Percentiles rank a stretch among this genome's conserved stretches.
phyloP scores from a whole-genome alignment of 2,888 invertebrate species.

The Protula sp. region DNA sequence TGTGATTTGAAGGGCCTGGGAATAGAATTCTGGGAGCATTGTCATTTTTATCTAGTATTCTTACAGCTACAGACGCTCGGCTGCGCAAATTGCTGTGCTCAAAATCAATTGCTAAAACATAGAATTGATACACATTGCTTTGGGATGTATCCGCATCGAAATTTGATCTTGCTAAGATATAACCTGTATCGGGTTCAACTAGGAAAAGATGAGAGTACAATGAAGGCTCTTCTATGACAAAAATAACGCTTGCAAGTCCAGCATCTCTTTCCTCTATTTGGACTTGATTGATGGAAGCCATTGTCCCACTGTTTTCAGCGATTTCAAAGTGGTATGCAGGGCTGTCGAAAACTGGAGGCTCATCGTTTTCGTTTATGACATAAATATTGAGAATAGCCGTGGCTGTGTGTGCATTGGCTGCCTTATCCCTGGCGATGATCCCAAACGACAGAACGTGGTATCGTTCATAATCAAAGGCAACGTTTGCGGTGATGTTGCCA shows the following conservation, averaged over 20 bases:
- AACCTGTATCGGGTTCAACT: not conserved
- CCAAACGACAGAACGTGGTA: not conserved
- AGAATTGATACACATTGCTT: not conserved
- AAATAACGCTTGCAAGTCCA: not conserved
- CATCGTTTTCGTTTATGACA: not conserved
- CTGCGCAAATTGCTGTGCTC: not conserved
- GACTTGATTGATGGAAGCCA: not conserved
- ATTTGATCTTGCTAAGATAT: not conserved
- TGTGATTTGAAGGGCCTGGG: not conserved
- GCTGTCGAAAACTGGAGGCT: not conserved
- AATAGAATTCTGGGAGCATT: not conserved
- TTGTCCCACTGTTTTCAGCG: not conserved
- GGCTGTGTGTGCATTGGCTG: not conserved
- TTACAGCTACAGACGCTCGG: not conserved
- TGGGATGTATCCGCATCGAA: not conserved
- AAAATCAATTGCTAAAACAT: not conserved
- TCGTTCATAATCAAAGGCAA: not conserved
- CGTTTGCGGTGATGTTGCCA: not conserved
- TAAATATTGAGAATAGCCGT: not conserved
- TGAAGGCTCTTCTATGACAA: not conserved
- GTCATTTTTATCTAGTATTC: not conserved
- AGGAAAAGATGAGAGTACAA: not conserved
- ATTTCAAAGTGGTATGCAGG: not conserved
- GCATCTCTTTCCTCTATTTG: not conserved
- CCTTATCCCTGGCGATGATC: not conserved